phyloP scores from a whole-genome alignment of 2,888 invertebrate species.

The Nomada hirtipes region DNA sequence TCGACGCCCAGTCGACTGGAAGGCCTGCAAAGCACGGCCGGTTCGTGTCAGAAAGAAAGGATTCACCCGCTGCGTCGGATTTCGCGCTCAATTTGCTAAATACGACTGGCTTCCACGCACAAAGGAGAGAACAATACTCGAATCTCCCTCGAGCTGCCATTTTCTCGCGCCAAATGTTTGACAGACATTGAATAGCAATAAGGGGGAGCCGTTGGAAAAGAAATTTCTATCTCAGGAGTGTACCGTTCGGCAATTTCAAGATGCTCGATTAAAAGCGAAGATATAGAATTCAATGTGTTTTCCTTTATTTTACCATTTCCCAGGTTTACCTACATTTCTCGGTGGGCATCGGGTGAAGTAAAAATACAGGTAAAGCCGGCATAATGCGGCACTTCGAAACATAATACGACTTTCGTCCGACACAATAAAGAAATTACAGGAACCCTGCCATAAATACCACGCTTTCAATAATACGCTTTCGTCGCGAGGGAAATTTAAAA shows the following conservation, averaged over 20 bases:
- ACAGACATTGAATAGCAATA: background rate
- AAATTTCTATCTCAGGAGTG: background rate
- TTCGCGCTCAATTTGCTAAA: conserved; percentile 42
- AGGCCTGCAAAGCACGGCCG: conserved; percentile 21
- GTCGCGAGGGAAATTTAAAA: too few relatives aligned
- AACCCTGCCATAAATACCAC: too few relatives aligned
- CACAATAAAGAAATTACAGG: too few relatives aligned
- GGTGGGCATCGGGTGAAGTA: too few relatives aligned
- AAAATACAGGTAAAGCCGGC: too few relatives aligned
- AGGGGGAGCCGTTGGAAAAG: background rate
- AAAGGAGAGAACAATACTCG: background rate
- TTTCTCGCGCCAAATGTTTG: background rate
- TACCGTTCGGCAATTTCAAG: background rate
- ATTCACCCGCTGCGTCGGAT: conserved; percentile 38
- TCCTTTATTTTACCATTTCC: background rate
- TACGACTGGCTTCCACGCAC: background rate
- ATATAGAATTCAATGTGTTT: background rate
- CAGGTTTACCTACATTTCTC: too few relatives aligned
- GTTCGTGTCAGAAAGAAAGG: conserved; percentile 48
- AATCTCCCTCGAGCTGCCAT: background rate
- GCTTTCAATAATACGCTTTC: too few relatives aligned
- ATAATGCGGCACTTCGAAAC: too few relatives aligned
- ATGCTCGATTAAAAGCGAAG: background rate
- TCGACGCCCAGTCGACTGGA: conserved; percentile 44
- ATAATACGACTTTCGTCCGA: too few relatives aligned